Conservation (phyloP, 2,797 vertebrate genomes). For the Florisuga fusca region DNA sequence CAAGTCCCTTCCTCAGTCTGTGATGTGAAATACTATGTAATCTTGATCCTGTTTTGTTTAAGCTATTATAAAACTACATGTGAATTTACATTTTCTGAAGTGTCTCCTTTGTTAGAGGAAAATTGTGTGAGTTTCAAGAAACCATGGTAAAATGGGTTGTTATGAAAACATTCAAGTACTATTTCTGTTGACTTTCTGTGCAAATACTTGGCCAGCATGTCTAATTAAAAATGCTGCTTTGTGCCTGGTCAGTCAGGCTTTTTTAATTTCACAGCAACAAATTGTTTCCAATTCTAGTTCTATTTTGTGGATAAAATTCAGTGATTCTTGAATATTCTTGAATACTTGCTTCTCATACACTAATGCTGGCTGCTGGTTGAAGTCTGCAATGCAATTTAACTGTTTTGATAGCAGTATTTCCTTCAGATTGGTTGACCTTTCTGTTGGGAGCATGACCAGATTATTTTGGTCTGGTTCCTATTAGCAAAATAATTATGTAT, state of each 20-base stretch:
- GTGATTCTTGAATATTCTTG: neutral
- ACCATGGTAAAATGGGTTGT: neutral
- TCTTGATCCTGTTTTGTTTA: neutral
- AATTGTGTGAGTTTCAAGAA: neutral
- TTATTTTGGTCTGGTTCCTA: neutral
- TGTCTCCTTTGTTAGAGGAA: neutral
- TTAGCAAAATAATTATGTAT: neutral
- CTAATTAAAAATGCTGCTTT: neutral
- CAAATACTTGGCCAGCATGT: neutral
- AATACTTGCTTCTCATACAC: neutral
- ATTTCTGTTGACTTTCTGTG: neutral
- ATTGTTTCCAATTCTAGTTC: neutral
- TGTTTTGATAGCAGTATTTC: neutral
- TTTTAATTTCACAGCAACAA: conserved; percentile 9
- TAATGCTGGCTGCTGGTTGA: neutral
- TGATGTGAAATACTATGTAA: neutral
- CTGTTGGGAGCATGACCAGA: neutral
- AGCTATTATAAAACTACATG: neutral
- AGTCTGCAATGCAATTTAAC: neutral
- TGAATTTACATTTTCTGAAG: neutral
- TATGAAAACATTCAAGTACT: neutral
- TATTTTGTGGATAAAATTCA: neutral
- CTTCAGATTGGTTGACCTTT: neutral
- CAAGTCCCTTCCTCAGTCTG: neutral
- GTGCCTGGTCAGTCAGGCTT: neutral